Evolutionary conservation across 1,140 invertebrate genomes (phyloP).

Genomic region (Aporrectodea caliginosa): DNA sequence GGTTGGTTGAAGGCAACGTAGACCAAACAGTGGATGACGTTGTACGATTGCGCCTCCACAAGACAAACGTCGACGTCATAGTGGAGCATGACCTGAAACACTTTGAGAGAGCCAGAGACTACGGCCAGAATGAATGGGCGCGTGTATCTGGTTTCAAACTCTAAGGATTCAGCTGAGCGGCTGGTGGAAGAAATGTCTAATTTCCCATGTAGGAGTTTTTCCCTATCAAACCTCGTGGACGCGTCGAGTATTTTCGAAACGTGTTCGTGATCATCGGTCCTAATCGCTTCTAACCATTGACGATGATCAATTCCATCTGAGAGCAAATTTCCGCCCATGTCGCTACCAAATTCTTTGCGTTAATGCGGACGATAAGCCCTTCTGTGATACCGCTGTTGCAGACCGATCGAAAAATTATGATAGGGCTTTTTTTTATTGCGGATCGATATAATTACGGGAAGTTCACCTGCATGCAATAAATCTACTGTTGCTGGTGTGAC

Average conservation of each 20-base stretch:
- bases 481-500: too few species aligned
- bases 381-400: too few species aligned
- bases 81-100: background rate
- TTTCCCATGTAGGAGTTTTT: background rate
- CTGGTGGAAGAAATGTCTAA: background rate
- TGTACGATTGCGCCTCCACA: background rate
- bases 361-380: too few species aligned
- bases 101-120: background rate
- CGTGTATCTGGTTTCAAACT: background rate
- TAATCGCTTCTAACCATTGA: background rate
- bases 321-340: too few species aligned
- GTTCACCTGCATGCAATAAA: too few species aligned
- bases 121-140: background rate
- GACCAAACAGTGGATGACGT: conserved; percentile 16
- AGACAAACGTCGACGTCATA: background rate
- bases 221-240: background rate
- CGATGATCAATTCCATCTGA: background rate
- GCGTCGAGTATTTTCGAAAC: background rate
- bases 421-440: too few species aligned
- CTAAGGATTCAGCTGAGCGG: background rate
- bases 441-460: too few species aligned
- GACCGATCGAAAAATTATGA: too few species aligned
- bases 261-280: background rate
- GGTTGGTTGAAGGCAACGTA: background rate
- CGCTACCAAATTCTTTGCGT: too few species aligned